Base-by-base conservation (phyloP, 2,113 vertebrate genomes). In the Perccottus glenii region DNA sequence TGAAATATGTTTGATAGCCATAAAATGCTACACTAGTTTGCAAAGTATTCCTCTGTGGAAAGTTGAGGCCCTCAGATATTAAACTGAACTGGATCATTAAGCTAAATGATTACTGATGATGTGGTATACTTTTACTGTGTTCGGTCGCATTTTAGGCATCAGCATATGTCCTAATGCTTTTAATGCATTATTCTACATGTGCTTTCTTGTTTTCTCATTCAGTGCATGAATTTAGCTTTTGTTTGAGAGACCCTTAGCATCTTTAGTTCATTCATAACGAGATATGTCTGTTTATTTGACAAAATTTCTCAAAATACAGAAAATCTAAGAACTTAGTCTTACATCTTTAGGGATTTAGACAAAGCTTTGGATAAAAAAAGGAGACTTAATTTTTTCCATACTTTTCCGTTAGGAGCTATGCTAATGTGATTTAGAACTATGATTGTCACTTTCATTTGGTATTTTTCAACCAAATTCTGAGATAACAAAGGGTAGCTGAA, bases 41-140 rank as follows among this genome's bases (percentile, higher is more conserved):
- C 47, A 70, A 7, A 58, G 38, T 32, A 46, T 56, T 32, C 14
- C 55, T 56, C 11, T 32, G 1, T 36, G 50, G 27, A 48, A 43
- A 56, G 27, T 36, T 40, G 15, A 15, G 60, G 52, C 78, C 57
- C 45, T 72, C 42, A 70, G 64, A 72, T 57, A 53, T 47, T 9
- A 32, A 36, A 27, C 42, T 16, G 15, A 36, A 44, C 12, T 46
- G 69, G 45, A 81, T 81, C 69, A 73, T 83, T 81, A 69, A 74
- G 61, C 61, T 67, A 70, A 81, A 83, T 74, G 38, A 76, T 72
- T 48, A 51, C 45, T 44, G 46, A 59, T 68, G 45, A 58, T 62
- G 36, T 53, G 52, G 10, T 5, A 33, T 27, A 27, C 66, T 77
- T 72, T 19, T 71, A 57, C 36, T 57, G 33, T 57, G 33, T 14